phyloP scores from a whole-genome alignment of 2,888 invertebrate genomes.

The Tetragonisca angustula region DNA sequence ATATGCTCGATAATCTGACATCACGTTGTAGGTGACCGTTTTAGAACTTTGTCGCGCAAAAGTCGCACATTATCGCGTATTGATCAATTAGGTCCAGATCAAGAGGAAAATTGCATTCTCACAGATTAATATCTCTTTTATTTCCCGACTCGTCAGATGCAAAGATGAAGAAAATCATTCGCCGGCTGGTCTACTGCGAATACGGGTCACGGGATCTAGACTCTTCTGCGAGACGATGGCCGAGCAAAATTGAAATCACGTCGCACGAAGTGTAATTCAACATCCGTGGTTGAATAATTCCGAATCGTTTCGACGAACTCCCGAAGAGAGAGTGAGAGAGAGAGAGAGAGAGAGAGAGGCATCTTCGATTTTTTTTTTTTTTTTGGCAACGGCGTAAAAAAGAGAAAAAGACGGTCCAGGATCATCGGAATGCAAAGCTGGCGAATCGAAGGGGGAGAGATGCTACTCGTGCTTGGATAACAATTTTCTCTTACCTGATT shows the following conservation, averaged over 20 bases:
- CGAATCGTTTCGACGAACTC: background rate
- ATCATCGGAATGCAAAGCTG: background rate
- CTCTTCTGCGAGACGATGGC: slow-evolving; percentile 2
- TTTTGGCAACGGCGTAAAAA: background rate
- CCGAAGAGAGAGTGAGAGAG: background rate
- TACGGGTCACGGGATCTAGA: slow-evolving; percentile 45
- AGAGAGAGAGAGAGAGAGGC: too few relatives aligned
- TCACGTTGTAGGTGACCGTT: background rate
- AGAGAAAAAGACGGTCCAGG: background rate
- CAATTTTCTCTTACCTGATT: slow-evolving; percentile 52
- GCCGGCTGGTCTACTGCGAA: background rate
- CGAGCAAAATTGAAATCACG: background rate
- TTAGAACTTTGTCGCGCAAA: background rate
- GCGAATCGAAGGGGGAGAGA: slow-evolving; percentile 23
- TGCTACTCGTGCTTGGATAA: slow-evolving; percentile 9
- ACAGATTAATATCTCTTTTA: background rate
- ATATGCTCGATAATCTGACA: background rate
- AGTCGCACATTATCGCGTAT: too few relatives aligned
- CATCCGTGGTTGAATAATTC: background rate
- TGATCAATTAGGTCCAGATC: too few relatives aligned
- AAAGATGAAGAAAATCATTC: background rate
- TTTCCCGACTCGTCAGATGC: background rate
- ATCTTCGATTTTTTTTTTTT: slow-evolving; percentile 1
- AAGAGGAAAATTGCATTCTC: too few relatives aligned
- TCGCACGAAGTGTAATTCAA: background rate